Evolutionary conservation across 1,140 invertebrate species (phyloP), one percentile per base, ranked within the genome.

Genomic region (Phthorimaea operculella): DNA sequence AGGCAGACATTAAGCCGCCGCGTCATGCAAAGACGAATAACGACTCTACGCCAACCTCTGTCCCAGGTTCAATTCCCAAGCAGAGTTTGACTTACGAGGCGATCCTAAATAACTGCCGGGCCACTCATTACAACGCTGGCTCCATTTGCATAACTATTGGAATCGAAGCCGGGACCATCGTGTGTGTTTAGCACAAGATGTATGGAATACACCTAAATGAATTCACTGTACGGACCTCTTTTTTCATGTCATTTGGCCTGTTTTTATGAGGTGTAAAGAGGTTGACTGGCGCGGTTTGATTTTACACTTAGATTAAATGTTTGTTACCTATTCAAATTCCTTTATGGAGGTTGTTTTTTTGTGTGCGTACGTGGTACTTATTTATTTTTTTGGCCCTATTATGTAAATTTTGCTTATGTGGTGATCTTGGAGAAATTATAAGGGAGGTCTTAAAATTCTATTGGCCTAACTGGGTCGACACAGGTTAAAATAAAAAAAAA

Each of bases 61-160:
- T 60, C 17, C 68, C 47, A 17, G 50, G 62, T 73, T 67, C 64
- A 74, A 79, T 76, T 70, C 65, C 74, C 62, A 74, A 70, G 59
- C 66, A 70, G 71, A 67, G 60, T 69, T 78, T 84, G 80, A 84
- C 74, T 84, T 84, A 84, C 80, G 77, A 72, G 68, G 65, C 65
- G 74, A 68, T 66, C 74, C 74, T 84, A 82, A 84, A 79, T 84
- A 82, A 84, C 80, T 74, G 79, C 72, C 74, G 72, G 72, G 68
- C 69, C 76, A 74, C 76, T 84, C 81, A 84, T 84, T 84, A 82
- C 80, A 76, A 68, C 68, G 70, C 62, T 68, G 59, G 57, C 72
- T 66, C 70, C 76, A 84, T 84, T 84, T 82, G 81, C 81, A 84
- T 84, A 84, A 78, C 81, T 84, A 84, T 84, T 84, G 81, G 79